phyloP scores from a whole-genome alignment of 1,140 invertebrate species.

The Trachymyrmex cornetzi region DNA sequence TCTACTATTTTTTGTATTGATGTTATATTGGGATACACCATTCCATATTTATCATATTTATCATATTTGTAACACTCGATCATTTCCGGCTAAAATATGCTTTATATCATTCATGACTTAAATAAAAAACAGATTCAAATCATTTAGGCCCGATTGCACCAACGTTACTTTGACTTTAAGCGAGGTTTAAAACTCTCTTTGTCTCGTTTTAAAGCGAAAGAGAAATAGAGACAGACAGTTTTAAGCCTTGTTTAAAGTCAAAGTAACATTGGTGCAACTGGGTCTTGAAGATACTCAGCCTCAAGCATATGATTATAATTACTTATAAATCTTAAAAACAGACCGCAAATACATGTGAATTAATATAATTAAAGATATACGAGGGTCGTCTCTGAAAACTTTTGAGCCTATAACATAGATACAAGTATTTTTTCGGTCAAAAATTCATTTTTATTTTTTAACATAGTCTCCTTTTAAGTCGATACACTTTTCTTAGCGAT shows the following conservation, averaged over 20 bases:
- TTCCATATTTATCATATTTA: constrained; percentile 3
- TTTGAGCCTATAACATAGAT: background rate
- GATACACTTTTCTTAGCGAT: too few species aligned
- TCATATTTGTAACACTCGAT: background rate
- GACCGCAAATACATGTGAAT: constrained; percentile 14
- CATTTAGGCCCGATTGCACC: background rate
- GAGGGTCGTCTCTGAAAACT: background rate
- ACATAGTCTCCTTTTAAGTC: too few species aligned
- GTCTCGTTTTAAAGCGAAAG: too few species aligned
- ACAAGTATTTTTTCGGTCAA: background rate
- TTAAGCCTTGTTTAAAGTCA: too few species aligned
- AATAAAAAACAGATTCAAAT: constrained; percentile 38
- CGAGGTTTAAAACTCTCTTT: too few species aligned
- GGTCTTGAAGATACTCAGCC: constrained; percentile 14
- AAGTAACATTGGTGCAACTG: too few species aligned
- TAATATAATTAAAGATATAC: constrained; percentile 10
- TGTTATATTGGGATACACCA: background rate
- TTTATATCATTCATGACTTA: constrained; percentile 21
- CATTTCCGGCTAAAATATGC: background rate
- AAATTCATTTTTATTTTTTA: too few species aligned
- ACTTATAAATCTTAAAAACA: constrained; percentile 12
- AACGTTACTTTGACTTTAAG: too few species aligned
- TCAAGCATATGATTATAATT: constrained; percentile 11
- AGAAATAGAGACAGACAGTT: too few species aligned
- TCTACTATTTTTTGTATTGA: constrained; percentile 20